Conservation (phyloP, 2,888 invertebrate genomes). For the Pasiphila rectangulata region DNA sequence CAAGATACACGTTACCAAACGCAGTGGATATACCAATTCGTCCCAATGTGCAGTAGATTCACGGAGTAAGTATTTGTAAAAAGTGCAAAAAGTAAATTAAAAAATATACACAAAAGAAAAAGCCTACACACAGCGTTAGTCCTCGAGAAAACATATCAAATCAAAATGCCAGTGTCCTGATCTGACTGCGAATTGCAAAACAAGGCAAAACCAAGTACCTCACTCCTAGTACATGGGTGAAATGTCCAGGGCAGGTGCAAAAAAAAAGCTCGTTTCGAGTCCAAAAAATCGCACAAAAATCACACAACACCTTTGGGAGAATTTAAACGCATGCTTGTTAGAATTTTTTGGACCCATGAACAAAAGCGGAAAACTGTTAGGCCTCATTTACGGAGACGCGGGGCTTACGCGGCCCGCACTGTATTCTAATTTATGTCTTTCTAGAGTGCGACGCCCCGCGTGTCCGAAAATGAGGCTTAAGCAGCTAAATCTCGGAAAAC, state of each 20-base stretch:
- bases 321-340: constrained; percentile 54
- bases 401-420: too few relatives aligned
- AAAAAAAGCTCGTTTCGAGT: constrained; percentile 71
- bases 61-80: constrained; percentile 52
- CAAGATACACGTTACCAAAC: constrained; percentile 57
- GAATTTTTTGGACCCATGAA: constrained; percentile 75
- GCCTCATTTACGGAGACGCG: too few relatives aligned
- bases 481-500: constrained; percentile 53
- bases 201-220: constrained; percentile 63
- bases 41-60: constrained; percentile 58
- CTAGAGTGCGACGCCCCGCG: too few relatives aligned
- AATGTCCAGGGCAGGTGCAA: constrained; percentile 80
- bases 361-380: constrained; percentile 45
- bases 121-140: constrained; percentile 67
- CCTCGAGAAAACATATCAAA: constrained; percentile 47
- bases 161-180: constrained; percentile 61
- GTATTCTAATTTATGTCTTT: too few relatives aligned
- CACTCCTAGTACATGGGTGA: constrained; percentile 63
- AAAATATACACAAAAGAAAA: constrained; percentile 34
- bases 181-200: constrained; percentile 54
- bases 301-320: constrained; percentile 77
- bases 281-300: constrained; percentile 66
- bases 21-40: constrained; percentile 51
- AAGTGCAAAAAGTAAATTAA: constrained; percentile 50
- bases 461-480: too few relatives aligned